phyloP scores from a whole-genome alignment of 1,140 invertebrate species.

The Dreissena polymorpha region DNA sequence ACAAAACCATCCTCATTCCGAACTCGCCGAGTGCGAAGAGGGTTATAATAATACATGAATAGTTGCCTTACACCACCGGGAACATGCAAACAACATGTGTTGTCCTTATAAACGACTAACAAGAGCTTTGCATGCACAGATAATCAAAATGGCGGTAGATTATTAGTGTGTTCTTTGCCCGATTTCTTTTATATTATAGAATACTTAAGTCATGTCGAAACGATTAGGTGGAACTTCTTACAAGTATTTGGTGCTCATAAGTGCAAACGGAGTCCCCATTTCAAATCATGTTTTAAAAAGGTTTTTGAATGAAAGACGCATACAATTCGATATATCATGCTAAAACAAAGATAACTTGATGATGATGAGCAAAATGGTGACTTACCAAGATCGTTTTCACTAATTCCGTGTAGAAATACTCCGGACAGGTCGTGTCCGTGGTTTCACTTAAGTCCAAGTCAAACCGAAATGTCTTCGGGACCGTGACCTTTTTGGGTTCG shows the following conservation, averaged over 20 bases:
- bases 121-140: not conserved
- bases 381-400: slow-evolving; percentile 83
- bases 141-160: slow-evolving; percentile 55
- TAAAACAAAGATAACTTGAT: slow-evolving; percentile 36
- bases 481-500: slow-evolving; percentile 79
- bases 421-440: slow-evolving; percentile 84
- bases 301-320: slow-evolving; percentile 4
- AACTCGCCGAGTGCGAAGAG: too few species aligned
- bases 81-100: too few species aligned
- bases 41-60: too few species aligned
- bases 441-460: slow-evolving; percentile 83
- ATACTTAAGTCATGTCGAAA: too few species aligned
- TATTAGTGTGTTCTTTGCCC: too few species aligned
- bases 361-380: slow-evolving; percentile 60
- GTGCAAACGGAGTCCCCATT: not conserved
- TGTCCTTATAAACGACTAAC: too few species aligned
- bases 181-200: not conserved
- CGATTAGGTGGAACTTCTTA: too few species aligned
- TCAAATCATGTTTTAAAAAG: not conserved
- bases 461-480: slow-evolving; percentile 82
- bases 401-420: slow-evolving; percentile 85
- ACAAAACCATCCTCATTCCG: too few species aligned
- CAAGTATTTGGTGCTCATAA: too few species aligned
- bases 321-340: not conserved
- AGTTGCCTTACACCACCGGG: too few species aligned